A percentile compares a stretch with the other conserved stretches of the same genome.
Conservation (phyloP, 2,113 vertebrate species). For the Cygnus atratus region DNA sequence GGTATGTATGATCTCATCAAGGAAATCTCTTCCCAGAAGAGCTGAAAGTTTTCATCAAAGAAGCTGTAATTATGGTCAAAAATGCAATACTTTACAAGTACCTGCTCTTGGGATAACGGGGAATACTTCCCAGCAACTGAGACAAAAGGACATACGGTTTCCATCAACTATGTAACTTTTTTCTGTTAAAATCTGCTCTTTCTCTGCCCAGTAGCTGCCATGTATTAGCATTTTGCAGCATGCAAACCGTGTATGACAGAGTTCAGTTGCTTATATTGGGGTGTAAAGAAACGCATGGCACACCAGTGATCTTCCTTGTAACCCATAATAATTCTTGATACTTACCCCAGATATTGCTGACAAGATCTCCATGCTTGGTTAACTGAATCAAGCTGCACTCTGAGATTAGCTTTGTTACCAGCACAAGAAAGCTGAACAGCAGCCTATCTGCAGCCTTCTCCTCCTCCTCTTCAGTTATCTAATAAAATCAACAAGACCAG, state of each 20-base stretch:
- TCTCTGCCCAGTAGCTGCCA: not conserved
- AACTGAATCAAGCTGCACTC: conserved; percentile 85
- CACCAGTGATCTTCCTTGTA: not conserved
- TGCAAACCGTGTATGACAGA: not conserved
- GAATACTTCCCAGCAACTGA: not conserved
- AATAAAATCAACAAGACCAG: conserved; percentile 10
- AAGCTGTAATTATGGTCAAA: not conserved
- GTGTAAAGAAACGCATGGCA: not conserved
- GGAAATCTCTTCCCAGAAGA: not conserved
- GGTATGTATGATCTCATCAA: not conserved
- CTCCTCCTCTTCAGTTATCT: conserved; percentile 88
- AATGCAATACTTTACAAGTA: not conserved
- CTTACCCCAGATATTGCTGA: conserved; percentile 87
- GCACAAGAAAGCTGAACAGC: conserved; percentile 88
- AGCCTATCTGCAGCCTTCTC: conserved; percentile 91
- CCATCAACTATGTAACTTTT: not conserved
- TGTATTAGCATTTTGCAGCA: not conserved
- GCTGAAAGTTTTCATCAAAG: not conserved
- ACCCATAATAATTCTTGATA: not conserved
- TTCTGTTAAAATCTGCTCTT: not conserved
- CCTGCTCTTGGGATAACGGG: not conserved
- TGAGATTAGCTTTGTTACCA: conserved; percentile 88
- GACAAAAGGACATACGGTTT: not conserved
- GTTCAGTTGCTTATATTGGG: not conserved
- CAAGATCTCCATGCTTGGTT: conserved; percentile 74